Conservation (phyloP, 2,888 invertebrate genomes). For the Ormyrus pomaceus region DNA sequence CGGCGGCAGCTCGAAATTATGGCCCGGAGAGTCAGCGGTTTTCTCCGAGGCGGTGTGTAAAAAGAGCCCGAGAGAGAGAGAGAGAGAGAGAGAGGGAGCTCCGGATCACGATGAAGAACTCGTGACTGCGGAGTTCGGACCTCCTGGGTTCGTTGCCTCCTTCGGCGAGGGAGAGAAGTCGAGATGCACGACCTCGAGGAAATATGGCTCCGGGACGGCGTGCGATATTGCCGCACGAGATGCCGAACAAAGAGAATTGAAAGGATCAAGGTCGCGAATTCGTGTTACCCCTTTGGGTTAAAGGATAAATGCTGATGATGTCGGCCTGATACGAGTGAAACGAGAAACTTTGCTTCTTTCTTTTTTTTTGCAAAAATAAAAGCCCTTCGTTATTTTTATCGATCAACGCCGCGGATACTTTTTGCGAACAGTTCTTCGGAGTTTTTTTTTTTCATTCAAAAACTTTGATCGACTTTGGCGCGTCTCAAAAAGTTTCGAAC, state of each 20-base stretch:
- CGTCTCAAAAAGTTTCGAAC: too few species aligned
- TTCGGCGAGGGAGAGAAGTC: background rate
- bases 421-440: too few species aligned
- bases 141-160: slow-evolving; percentile 25
- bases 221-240: too few species aligned
- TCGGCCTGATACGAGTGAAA: too few species aligned
- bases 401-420: too few species aligned
- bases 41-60: background rate
- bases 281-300: too few species aligned
- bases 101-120: slow-evolving; percentile 34
- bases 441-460: too few species aligned
- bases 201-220: background rate
- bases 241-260: background rate
- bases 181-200: slow-evolving; percentile 3
- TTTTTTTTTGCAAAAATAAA: too few species aligned
- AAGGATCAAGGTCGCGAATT: background rate
- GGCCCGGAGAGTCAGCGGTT: slow-evolving; percentile 1
- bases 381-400: too few species aligned
- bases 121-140: slow-evolving; percentile 32
- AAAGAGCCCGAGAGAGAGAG: background rate
- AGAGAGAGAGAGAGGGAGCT: background rate
- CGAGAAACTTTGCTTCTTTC: too few species aligned
- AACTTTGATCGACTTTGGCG: too few species aligned
- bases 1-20: too few species aligned
- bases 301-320: background rate